Conservation (phyloP, 2,888 invertebrate genomes). For the Rhamnusium bicolor region DNA sequence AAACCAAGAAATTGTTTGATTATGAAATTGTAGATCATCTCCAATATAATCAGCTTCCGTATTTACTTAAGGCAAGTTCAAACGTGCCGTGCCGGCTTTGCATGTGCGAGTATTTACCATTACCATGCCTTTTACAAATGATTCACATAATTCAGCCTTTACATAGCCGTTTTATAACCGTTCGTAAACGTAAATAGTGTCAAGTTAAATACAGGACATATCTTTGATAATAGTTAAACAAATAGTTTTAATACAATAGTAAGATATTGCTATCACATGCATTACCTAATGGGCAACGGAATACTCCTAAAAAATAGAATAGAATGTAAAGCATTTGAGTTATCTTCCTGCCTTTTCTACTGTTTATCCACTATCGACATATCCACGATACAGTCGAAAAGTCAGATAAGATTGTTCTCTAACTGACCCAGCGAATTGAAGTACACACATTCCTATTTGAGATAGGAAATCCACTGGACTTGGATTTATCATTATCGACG, state of each 20-base stretch:
- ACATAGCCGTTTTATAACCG: neutral
- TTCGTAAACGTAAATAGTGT: neutral
- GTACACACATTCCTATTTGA: neutral
- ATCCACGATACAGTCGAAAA: constrained; percentile 1
- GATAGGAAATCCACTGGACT: constrained; percentile 7
- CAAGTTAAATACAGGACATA: neutral
- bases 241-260: neutral
- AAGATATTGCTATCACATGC: neutral
- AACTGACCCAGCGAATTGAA: neutral
- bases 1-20: no score
- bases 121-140: neutral
- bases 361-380: neutral
- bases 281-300: neutral
- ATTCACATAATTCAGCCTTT: neutral
- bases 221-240: neutral
- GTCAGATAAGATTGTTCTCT: neutral
- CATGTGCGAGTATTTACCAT: neutral
- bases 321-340: neutral
- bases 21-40: no score
- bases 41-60: neutral
- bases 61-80: neutral
- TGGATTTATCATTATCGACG: constrained; percentile 10
- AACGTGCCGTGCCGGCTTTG: no score
- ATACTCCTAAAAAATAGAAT: constrained; percentile 2
- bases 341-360: neutral